Base-by-base conservation (phyloP, 1,140 invertebrate genomes). In the Drosophila nigromelanica region DNA sequence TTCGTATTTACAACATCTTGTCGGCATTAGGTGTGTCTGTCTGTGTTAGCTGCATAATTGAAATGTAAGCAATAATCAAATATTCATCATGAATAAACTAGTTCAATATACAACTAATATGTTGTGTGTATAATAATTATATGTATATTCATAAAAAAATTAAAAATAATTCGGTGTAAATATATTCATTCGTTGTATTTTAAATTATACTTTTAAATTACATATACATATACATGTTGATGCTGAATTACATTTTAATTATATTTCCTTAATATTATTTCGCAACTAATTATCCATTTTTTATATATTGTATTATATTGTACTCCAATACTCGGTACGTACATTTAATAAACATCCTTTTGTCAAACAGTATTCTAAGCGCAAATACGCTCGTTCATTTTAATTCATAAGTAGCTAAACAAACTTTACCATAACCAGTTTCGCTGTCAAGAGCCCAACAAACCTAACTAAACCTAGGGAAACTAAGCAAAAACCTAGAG, bases 121-220 rank as follows among this genome's bases (percentile, higher is more conserved):
- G 75, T 73, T 80, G 58, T 74, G 56, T 74, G 56, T 74, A 73
- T 80, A 80, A 76, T 80, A 73, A 80, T 43, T 73, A 64, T 85
- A 87, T 76, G 52, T 86, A 86, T 89, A 82, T 76, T 78, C 67
- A 78, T 87, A 89, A 82, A 75, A 75, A 87, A 82, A 73, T 82
- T 79, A 89, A 66, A 82, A 87, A 68, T 80, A 87, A 72, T 71
- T 86, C 70, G 69, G 81, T 86, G 81, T 86, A 86, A 86, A 86
- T 86, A 89, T 87, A 87, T 89, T 89, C 81, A 89, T 87, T 89
- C 83, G 83, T 89, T 89, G 83, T 89, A 89, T 89, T 79, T 83
- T 80, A 89, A 89, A 89, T 89, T 70, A 89, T 89, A 79, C 80
- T 66, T 64, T 64, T 66, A 58, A 80, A 85, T 72, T 55, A 67